Conservation (phyloP, 2,113 vertebrate species). For the Porphyrio hochstetteri region DNA sequence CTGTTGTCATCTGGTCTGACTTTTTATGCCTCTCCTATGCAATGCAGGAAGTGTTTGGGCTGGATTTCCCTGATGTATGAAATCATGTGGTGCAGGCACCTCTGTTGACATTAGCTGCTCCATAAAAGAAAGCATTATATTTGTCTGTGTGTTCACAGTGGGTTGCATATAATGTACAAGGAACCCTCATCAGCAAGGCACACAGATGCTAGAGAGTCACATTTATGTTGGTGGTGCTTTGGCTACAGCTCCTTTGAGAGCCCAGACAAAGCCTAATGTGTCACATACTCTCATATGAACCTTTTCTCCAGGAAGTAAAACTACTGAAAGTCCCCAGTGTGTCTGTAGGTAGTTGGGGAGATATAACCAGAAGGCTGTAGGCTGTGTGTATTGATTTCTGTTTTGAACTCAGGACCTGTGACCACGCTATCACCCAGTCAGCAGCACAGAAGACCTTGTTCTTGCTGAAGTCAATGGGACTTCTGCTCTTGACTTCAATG, state of each 20-base stretch:
- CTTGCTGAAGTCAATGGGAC: slow-evolving; percentile 16
- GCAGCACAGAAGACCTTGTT: neutral
- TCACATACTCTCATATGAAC: neutral
- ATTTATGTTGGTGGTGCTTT: neutral
- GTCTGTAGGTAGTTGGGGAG: neutral
- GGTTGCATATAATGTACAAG: neutral
- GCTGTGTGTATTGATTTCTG: slow-evolving; percentile 18
- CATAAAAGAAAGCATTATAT: neutral
- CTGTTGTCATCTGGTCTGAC: neutral
- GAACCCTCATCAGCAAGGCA: neutral
- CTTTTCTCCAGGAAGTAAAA: neutral
- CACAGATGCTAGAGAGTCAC: neutral
- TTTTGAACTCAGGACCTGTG: slow-evolving; percentile 18
- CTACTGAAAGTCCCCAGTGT: neutral
- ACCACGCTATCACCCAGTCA: neutral
- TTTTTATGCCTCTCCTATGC: neutral
- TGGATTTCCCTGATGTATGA: neutral
- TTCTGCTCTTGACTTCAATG: slow-evolving; percentile 29
- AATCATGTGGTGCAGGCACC: neutral
- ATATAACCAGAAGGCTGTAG: neutral
- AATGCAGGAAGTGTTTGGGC: neutral
- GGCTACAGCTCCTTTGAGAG: neutral
- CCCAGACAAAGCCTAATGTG: neutral
- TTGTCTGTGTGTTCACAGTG: neutral
- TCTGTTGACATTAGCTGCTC: neutral